Evolutionary conservation across 2,113 vertebrate genomes (phyloP), one percentile per base, ranked within the genome.

Genomic region (Saguinus imperator): DNA sequence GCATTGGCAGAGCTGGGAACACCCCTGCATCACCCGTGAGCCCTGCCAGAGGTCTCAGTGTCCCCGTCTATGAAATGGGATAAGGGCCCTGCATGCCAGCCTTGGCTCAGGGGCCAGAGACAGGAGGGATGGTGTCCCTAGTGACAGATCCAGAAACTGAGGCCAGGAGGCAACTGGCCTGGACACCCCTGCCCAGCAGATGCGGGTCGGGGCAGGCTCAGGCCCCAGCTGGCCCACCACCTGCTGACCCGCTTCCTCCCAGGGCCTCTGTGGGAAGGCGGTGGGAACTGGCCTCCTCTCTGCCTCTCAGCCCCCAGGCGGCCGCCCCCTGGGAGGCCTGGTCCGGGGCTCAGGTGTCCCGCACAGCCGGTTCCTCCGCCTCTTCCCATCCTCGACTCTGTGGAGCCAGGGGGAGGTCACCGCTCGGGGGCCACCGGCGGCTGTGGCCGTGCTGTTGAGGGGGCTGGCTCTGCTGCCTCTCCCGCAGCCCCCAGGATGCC

Each of bases 271-370:
- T 9, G 50, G 85, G 40, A 68, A 79, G 70, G 37, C 6, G 29
- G 87, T 98, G 97, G 97, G 97, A 98, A 98, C 57, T 0, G 8
- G 75, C n/a, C 14, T 0, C 4, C 0, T 8, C 84, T 20, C 76
- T 48, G 91, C 76, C 93, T 98, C 97, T 94, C 97, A 97, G 96
- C 80, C 79, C 92, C 79, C 4, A 0, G 50, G 81, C 3, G 3
- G 90, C 79, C 0, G 0, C 73, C 94, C 80, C 97, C 96, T 18
- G 89, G 96, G 97, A 95, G 97, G 94, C 57, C 96, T 43, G 97
- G 95, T 50, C 96, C 76, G 21, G 3, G 83, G 94, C 94, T 98
- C 97, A 97, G 95, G 97, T 97, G 97, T 97, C 97, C 92, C 2
- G 18, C 50, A 37, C 43, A 88, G 97, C 97, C 73, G 91, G 96